Evolutionary conservation across 2,797 vertebrate genomes (phyloP), one percentile per base, ranked within the genome.

Genomic region (Micrastur ruficollis): DNA sequence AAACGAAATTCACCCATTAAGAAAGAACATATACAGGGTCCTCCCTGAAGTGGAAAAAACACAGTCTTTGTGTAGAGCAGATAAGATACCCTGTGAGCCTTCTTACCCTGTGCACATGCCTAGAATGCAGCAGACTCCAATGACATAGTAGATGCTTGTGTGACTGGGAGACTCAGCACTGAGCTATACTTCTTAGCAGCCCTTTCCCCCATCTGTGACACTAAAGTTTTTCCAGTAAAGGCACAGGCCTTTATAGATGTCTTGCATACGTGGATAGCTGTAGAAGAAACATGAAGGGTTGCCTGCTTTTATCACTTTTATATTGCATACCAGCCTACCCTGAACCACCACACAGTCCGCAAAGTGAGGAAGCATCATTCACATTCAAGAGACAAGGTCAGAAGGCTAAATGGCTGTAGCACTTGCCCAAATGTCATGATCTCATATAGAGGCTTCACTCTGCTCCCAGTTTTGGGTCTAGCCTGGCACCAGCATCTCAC

Each of bases 1-100:
- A 92, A 88, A 91, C 66, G 50, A 91, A 94, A 97, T 96, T 96
- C 73, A 93, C 66, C 55, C 31, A 1, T 92, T 96, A 87, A 44
- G 61, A 81, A 83, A 46, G 17, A 96, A 68, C 16, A 85, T 44
- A 26, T 14, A 68, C 8, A 71, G 42, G 10, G 40, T 87, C 38
- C 58, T 82, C 68, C 14, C 34, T 75, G 62, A 89, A 91, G 84
- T 63, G 85, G 91, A 95, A 93, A 94, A 95, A 78, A 72, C 31
- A 10, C 26, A 56, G 72, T 72, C 58, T 81, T 76, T 63, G 36
- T 73, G 40, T 53, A 76, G 26, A 92, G n/a, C 47, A 88, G 75
- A 89, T 81, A 21, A 88, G 75, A 89, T 81, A 23, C 19, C 4
- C 53, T 70, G 27, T 40, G 89, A 94, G 79, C 25, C 36, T 62